phyloP scores from a whole-genome alignment of 1,140 invertebrate genomes.

The Rhopalosiphum padi region DNA sequence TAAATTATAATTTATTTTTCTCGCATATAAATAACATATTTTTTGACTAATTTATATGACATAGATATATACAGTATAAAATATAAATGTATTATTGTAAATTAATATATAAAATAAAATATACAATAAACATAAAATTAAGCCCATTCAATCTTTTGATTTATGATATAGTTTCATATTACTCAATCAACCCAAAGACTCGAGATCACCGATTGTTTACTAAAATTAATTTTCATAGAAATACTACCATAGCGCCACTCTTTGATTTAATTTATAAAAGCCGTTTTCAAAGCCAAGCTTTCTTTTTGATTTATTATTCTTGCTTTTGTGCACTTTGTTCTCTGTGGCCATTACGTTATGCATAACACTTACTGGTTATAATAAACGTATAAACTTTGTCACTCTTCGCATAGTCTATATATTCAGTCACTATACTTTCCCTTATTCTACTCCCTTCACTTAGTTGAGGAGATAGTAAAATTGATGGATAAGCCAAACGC shows the following conservation, averaged over 20 bases:
- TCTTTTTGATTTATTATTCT: constrained; percentile 15
- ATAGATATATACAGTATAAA: background rate
- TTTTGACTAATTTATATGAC: background rate
- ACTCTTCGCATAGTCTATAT: background rate
- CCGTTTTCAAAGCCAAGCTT: background rate
- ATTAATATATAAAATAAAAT: background rate
- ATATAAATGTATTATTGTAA: background rate
- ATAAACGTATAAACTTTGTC: constrained; percentile 22
- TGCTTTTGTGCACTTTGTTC: background rate
- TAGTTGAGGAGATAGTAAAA: background rate
- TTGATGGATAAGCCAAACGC: constrained; percentile 40
- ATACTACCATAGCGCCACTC: background rate
- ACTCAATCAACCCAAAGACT: background rate
- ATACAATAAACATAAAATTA: background rate
- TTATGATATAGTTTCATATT: background rate
- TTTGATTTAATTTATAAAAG: constrained; percentile 1
- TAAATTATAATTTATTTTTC: background rate
- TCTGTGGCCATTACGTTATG: background rate
- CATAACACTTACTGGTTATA: background rate
- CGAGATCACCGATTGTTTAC: background rate
- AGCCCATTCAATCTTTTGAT: background rate
- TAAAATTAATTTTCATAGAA: background rate
- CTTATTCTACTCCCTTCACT: background rate
- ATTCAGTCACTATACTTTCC: background rate
- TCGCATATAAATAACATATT: background rate